Evolutionary conservation across 2,797 vertebrate genomes (phyloP).

Genomic region (Pangasius macronema): DNA sequence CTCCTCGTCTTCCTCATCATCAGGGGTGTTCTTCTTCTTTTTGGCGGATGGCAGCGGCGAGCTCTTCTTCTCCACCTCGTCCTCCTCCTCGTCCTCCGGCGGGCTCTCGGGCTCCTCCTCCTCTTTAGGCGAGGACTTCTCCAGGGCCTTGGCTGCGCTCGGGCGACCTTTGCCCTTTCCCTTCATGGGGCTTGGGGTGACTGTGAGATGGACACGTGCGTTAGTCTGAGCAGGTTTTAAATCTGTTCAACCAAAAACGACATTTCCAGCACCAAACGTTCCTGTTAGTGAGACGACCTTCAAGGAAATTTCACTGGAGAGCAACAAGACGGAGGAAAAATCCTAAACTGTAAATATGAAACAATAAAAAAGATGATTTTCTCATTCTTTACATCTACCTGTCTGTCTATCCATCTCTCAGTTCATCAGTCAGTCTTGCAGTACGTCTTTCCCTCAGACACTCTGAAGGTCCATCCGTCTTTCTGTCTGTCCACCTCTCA

Average conservation of each 20-base stretch:
- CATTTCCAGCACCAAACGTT: not conserved
- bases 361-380: not conserved
- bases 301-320: not conserved
- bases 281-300: not conserved
- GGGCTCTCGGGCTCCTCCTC: slow-evolving; percentile 76
- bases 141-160: slow-evolving; percentile 87
- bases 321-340: not conserved
- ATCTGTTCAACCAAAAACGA: not conserved
- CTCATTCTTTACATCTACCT: not conserved
- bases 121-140: slow-evolving; percentile 95
- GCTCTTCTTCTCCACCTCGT: slow-evolving; percentile 79
- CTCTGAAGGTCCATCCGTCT: not conserved
- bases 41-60: slow-evolving; percentile 84
- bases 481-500: not conserved
- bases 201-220: slow-evolving; percentile 65
- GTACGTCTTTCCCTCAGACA: not conserved
- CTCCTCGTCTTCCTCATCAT: slow-evolving; percentile 68
- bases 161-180: slow-evolving; percentile 96
- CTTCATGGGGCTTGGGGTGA: slow-evolving; percentile 96
- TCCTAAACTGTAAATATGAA: no score
- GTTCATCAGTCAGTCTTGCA: not conserved
- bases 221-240: not conserved
- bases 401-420: not conserved
- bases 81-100: slow-evolving; percentile 77
- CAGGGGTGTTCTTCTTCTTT: slow-evolving; percentile 71